A percentile compares a stretch with the other conserved stretches of the same genome.
phyloP scores from a whole-genome alignment of 2,888 invertebrate genomes.

The Nysson spinosus region DNA sequence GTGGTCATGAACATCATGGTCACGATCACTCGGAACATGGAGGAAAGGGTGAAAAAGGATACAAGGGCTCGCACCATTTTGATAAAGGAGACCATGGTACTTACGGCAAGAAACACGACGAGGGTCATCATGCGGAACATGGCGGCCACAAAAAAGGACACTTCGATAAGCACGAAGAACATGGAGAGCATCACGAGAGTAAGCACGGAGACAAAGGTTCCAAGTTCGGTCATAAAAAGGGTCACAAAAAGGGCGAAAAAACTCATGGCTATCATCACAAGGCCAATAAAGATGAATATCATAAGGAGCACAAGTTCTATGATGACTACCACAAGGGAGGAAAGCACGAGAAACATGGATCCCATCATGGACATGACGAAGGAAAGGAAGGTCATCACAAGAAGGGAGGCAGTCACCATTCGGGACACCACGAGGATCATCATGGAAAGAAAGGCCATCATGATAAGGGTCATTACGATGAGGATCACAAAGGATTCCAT shows the following conservation, averaged over 20 bases:
- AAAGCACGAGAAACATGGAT: conserved; percentile 84
- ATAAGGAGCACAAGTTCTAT: conserved; percentile 88
- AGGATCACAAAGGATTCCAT: conserved; percentile 83
- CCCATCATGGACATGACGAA: conserved; percentile 83
- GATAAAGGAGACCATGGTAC: conserved; percentile 82
- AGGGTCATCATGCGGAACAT: conserved; percentile 82
- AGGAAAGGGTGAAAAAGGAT: conserved; percentile 88
- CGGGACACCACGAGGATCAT: conserved; percentile 81
- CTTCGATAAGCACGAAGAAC: conserved; percentile 82
- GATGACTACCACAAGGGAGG: conserved; percentile 86
- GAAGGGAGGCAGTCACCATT: conserved; percentile 83
- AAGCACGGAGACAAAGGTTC: conserved; percentile 84
- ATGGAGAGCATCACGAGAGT: conserved; percentile 83
- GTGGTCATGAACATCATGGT: conserved; percentile 84
- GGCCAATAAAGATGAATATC: conserved; percentile 88
- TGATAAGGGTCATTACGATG: conserved; percentile 83
- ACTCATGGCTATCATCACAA: conserved; percentile 89
- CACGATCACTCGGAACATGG: conserved; percentile 85
- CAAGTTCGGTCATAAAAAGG: conserved; percentile 86
- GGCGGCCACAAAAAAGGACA: conserved; percentile 82
- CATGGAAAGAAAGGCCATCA: conserved; percentile 83
- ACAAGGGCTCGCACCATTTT: conserved; percentile 87
- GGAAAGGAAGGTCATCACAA: conserved; percentile 82
- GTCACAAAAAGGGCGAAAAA: conserved; percentile 87
- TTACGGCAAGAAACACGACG: conserved; percentile 81